These are phyloP conservation scores for Psococerastis gibbosa DNA, from an alignment of 2,888 invertebrate species.

Conservation along the genomic window DNA sequence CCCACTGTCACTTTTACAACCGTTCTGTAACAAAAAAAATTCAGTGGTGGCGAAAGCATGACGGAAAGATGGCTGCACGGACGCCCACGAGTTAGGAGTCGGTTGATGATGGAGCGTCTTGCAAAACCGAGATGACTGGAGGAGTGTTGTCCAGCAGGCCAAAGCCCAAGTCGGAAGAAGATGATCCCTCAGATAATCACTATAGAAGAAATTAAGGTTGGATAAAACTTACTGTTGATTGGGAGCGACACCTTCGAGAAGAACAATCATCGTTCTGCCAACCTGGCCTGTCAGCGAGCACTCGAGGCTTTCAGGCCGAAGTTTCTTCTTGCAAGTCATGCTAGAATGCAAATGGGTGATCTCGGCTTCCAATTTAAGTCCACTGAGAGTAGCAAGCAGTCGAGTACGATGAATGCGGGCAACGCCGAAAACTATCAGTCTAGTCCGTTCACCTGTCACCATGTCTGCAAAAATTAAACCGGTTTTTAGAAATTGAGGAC, in stretches of 20 bases:
- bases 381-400: slow-evolving; percentile 75
- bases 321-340: slow-evolving; percentile 74
- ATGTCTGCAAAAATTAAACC: slow-evolving; percentile 28
- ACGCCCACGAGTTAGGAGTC: too few relatives aligned
- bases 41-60: too few relatives aligned
- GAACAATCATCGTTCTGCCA: slow-evolving; percentile 77
- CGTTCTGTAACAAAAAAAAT: too few relatives aligned
- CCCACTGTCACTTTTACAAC: slow-evolving; percentile 86
- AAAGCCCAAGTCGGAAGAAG: too few relatives aligned
- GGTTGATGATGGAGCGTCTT: too few relatives aligned
- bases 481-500: too few relatives aligned
- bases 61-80: too few relatives aligned
- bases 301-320: slow-evolving; percentile 47
- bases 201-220: too few relatives aligned
- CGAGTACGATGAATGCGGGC: slow-evolving; percentile 71
- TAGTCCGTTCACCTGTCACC: slow-evolving; percentile 42
- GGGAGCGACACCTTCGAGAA: slow-evolving; percentile 77
- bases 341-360: slow-evolving; percentile 82
- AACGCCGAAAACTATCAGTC: slow-evolving; percentile 71
- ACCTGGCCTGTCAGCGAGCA: slow-evolving; percentile 76
- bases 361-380: slow-evolving; percentile 86
- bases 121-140: too few relatives aligned
- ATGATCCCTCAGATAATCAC: too few relatives aligned
- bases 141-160: too few relatives aligned
- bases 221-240: slow-evolving; percentile 54